These are phyloP conservation scores for Euura saliciscinereae DNA, from an alignment of 1,140 invertebrate genomes.

Conservation along the genomic window DNA sequence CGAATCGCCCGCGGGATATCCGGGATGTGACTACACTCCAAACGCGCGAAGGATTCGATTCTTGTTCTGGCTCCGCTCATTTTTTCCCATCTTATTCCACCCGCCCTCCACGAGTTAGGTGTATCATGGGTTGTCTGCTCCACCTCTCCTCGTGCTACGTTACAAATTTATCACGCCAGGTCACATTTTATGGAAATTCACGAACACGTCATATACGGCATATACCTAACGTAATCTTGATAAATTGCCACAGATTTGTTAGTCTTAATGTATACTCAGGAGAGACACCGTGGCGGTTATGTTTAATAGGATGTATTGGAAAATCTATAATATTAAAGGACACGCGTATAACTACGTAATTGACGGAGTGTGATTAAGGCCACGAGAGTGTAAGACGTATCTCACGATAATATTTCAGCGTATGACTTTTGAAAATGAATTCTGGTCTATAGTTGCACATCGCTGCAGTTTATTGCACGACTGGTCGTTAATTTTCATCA, in stretches of 20 bases:
- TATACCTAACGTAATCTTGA: neutral
- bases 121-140: too few species aligned
- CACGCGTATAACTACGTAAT: too few species aligned
- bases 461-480: too few species aligned
- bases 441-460: too few species aligned
- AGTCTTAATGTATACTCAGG: neutral
- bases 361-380: too few species aligned
- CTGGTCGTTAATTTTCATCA: too few species aligned
- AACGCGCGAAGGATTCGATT: neutral
- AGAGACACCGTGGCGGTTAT: neutral
- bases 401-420: too few species aligned
- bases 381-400: too few species aligned
- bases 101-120: neutral
- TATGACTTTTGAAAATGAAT: too few species aligned
- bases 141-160: neutral
- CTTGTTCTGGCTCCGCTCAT: neutral
- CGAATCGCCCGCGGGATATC: conserved; percentile 3
- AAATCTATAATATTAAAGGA: too few species aligned
- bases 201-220: neutral
- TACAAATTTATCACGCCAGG: neutral
- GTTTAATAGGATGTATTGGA: too few species aligned
- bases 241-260: conserved; percentile 4
- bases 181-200: neutral
- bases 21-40: neutral
- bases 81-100: neutral